These are phyloP conservation scores for Oscheius sp. DNA, from an alignment of 1,140 invertebrate genomes.

Conservation along the genomic window DNA sequence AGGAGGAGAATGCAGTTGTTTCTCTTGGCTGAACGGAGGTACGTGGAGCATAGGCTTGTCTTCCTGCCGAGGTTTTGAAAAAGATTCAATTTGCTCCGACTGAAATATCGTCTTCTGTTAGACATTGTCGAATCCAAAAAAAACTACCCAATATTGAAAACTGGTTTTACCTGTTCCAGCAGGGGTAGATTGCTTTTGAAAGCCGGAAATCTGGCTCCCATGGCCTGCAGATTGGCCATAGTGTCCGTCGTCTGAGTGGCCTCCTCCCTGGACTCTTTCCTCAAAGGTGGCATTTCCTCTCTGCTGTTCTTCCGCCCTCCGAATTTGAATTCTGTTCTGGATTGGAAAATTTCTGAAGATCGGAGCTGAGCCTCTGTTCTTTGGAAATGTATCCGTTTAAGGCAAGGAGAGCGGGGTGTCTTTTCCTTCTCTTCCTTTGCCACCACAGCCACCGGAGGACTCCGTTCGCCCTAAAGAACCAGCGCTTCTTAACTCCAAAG, in stretches of 20 bases:
- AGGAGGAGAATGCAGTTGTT: background rate
- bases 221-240: background rate
- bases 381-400: constrained; percentile 37
- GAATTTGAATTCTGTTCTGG: no score
- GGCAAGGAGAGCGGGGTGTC: constrained; percentile 27
- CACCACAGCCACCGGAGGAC: constrained; percentile 7
- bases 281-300: no score
- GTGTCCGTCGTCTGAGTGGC: constrained; percentile 18
- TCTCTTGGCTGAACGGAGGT: background rate
- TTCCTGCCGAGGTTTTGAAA: background rate
- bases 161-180: no score
- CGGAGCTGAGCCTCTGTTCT: constrained; percentile 6
- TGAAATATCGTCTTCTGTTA: background rate
- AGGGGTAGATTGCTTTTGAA: constrained; percentile 15
- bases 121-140: background rate
- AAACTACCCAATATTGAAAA: no score
- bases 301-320: no score
- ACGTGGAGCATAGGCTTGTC: constrained; percentile 1
- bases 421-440: constrained; percentile 25
- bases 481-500: background rate
- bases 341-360: background rate
- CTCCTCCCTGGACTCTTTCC: constrained; percentile 27
- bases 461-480: background rate
- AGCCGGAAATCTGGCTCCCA: constrained; percentile 5
- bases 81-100: background rate